Evolutionary conservation across 2,113 vertebrate genomes (phyloP).

Genomic region (Tyrannus savana): DNA sequence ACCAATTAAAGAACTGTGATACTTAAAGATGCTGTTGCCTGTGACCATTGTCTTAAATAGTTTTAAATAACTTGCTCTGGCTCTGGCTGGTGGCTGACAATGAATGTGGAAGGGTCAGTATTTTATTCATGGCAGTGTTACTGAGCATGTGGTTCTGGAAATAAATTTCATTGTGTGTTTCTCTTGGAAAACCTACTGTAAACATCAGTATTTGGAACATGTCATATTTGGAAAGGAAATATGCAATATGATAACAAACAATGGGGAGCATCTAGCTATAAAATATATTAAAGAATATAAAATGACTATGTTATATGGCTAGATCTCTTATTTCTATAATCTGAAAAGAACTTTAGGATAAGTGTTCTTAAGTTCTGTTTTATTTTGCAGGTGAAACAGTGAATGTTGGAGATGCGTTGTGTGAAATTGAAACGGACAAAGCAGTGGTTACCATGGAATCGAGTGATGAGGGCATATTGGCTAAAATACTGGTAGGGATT

Average conservation of each 20-base stretch:
- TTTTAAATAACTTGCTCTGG: not conserved
- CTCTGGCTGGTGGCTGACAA: not conserved
- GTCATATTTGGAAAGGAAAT: not conserved
- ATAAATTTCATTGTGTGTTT: not conserved
- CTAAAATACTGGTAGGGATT: constrained; percentile 92
- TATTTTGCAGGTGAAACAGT: constrained; percentile 87
- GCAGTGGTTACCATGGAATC: constrained; percentile 94
- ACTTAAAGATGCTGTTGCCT: not conserved
- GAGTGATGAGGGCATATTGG: constrained; percentile 90
- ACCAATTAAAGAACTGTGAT: not conserved
- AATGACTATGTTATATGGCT: not conserved
- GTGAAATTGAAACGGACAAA: constrained; percentile 98
- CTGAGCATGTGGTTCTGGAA: not conserved
- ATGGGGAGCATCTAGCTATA: not conserved
- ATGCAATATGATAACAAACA: not conserved
- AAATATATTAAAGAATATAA: not conserved
- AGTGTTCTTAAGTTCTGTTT: not conserved
- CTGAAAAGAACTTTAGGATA: not conserved
- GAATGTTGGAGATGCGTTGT: constrained; percentile 88
- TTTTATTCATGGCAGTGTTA: not conserved
- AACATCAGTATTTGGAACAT: not conserved
- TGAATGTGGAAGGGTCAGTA: not conserved
- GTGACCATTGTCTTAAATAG: not conserved
- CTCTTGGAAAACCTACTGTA: not conserved
- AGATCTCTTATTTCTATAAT: no score